Conservation (phyloP, 2,797 vertebrate genomes). For the Coregonus suidteri region DNA sequence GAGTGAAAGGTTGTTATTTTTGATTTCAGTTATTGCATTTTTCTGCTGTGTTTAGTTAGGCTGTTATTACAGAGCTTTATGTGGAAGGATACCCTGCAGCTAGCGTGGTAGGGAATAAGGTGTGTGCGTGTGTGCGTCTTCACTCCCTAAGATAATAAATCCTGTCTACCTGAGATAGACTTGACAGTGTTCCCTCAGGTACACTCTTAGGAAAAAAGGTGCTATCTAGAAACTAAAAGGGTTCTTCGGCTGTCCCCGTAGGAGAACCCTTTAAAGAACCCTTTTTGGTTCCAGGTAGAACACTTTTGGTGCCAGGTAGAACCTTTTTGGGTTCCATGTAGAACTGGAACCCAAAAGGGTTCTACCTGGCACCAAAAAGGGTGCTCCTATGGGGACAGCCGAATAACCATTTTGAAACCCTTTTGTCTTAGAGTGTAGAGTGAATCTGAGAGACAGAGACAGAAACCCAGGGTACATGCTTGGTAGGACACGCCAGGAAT, state of each 20-base stretch:
- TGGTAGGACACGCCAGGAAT: constrained; percentile 3
- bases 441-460: neutral
- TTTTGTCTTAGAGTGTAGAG: too few relatives aligned
- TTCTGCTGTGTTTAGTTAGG: constrained; percentile 29
- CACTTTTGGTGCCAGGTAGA: too few relatives aligned
- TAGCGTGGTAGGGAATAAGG: neutral
- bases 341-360: too few relatives aligned
- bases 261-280: too few relatives aligned
- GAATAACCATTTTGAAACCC: too few relatives aligned
- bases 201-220: too few relatives aligned
- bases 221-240: too few relatives aligned
- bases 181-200: neutral
- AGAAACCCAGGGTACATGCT: neutral
- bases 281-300: too few relatives aligned
- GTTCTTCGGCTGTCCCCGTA: too few relatives aligned
- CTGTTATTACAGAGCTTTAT: constrained; percentile 23
- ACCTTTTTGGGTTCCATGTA: too few relatives aligned
- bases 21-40: constrained; percentile 11
- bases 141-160: neutral
- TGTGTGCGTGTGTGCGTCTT: neutral
- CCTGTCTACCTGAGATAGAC: neutral
- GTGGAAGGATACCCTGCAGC: constrained; percentile 15
- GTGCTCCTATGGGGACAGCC: too few relatives aligned
- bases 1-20: constrained; percentile 34
- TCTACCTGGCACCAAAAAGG: too few relatives aligned